These are phyloP conservation scores for Sturnira hondurensis DNA, from an alignment of 2,113 vertebrate species.

Conservation along the genomic window DNA sequence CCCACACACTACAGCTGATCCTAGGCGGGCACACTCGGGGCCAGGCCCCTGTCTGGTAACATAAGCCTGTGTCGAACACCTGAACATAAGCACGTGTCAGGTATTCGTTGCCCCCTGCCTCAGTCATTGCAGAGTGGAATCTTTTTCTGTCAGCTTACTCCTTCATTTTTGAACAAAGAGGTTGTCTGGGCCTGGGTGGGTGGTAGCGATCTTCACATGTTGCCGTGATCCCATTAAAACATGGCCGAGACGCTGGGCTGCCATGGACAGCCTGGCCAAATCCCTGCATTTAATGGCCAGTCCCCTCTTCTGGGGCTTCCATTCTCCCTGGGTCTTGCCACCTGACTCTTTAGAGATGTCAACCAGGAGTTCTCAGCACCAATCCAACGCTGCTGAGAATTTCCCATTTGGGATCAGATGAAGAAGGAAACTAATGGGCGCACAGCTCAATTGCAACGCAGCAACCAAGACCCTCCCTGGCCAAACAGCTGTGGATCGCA, in stretches of 20 bases:
- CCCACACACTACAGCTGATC: no score
- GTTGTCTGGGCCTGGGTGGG: not conserved
- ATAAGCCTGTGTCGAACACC: no score
- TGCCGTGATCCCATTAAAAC: not conserved
- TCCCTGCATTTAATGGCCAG: rapidly evolving
- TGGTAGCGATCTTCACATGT: not conserved
- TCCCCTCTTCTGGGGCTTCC: not conserved
- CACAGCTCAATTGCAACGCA: not conserved
- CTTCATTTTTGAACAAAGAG: not conserved
- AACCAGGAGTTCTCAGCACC: not conserved
- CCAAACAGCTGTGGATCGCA: not conserved
- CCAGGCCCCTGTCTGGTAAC: no score
- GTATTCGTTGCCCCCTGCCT: no score
- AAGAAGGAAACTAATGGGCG: not conserved
- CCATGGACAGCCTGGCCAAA: not conserved
- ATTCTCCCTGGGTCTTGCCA: not conserved
- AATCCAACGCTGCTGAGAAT: not conserved
- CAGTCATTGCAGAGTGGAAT: not conserved
- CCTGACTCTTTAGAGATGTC: not conserved
- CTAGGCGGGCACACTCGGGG: no score
- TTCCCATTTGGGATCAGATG: not conserved
- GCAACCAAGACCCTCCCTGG: not conserved
- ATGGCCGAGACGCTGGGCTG: not conserved
- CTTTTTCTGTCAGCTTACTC: not conserved
- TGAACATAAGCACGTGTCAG: rapidly evolving